Evolutionary conservation across 2,797 vertebrate genomes (phyloP), one percentile per base, ranked within the genome.

Genomic region (Syndactyla subalaris): DNA sequence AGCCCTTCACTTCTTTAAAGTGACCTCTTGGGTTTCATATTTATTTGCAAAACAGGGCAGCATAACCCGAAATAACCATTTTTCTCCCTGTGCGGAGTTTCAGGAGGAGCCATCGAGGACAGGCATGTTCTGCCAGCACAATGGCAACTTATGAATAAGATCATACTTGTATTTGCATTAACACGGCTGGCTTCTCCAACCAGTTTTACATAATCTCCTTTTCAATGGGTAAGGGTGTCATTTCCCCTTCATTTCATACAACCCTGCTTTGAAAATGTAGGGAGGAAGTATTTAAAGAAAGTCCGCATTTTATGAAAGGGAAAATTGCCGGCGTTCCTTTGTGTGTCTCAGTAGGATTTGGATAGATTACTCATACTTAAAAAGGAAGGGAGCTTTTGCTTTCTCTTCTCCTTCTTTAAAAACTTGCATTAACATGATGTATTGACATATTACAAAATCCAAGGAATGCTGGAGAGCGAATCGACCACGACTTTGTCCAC

Each of bases 151-250:
- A 96, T 95, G 80, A 87, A 97, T 98, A 98, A 98, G 96, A 97
- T 97, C 95, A 96, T 97, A 97, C 97, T 98, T 98, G 97, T 98
- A 97, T 97, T 97, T 97, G 97, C 97, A 97, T 97, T 97, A 92
- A 58, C 94, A 95, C 88, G 87, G 97, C 97, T 98, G 97, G 97
- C 97, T 98, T 98, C 97, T 97, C 96, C 94, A 95, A 94, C 95
- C 95, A 96, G 66, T 98, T 98, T 98, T 98, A 97, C 97, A 98
- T 98, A 98, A 98, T 98, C 97, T 98, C 97, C 93, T 98, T 97
- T 98, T 98, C 97, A 98, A 97, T 97, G 97, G 96, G 93, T 92
- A 97, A 97, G 96, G 97, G 97, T 97, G 97, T 97, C 96, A 98
- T 98, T 98, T 98, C 97, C 97, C 96, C 97, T 97, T 98, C 96